Percentiles rank a stretch among this genome's conserved stretches.
Evolutionary conservation across 2,888 invertebrate genomes (phyloP).

Genomic region (Autographa pulchrina): DNA sequence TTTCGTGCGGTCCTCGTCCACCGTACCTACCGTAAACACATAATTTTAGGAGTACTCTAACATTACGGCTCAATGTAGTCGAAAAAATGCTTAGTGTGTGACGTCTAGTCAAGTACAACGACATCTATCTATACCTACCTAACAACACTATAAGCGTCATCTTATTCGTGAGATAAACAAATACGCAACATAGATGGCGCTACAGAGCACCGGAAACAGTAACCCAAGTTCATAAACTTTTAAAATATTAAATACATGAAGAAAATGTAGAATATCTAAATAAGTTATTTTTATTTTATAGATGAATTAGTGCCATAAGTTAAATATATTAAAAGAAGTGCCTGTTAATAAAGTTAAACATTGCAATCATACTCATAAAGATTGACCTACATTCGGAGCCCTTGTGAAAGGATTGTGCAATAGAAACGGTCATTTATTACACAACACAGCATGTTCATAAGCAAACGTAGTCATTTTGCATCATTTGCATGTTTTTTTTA

Average conservation of each 20-base stretch:
- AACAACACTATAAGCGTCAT: slow-evolving; percentile 17
- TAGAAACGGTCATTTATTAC: slow-evolving; percentile 89
- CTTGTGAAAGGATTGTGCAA: slow-evolving; percentile 90
- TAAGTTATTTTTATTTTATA: slow-evolving; percentile 7
- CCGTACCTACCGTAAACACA: too few species aligned
- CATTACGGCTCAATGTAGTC: too few species aligned
- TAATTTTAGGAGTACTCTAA: too few species aligned
- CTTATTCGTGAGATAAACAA: slow-evolving; percentile 2
- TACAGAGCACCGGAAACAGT: slow-evolving; percentile 55
- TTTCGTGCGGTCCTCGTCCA: too few species aligned
- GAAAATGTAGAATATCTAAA: neutral
- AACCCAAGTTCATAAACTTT: slow-evolving; percentile 17
- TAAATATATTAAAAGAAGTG: neutral
- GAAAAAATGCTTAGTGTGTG: neutral
- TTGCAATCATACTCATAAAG: slow-evolving; percentile 82
- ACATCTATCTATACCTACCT: slow-evolving; percentile 40
- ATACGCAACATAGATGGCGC: slow-evolving; percentile 57
- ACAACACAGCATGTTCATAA: slow-evolving; percentile 87
- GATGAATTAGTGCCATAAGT: slow-evolving; percentile 9
- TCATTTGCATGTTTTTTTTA: slow-evolving; percentile 78
- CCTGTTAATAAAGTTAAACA: slow-evolving; percentile 61
- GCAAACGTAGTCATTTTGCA: slow-evolving; percentile 84
- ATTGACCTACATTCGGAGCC: slow-evolving; percentile 89
- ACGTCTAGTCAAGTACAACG: slow-evolving; percentile 11
- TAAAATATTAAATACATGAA: slow-evolving; percentile 8